Percentiles rank a stretch among this genome's conserved stretches.
These are phyloP conservation scores for Chaetodon auriga DNA, from an alignment of 2,113 vertebrate species.

Conservation along the genomic window DNA sequence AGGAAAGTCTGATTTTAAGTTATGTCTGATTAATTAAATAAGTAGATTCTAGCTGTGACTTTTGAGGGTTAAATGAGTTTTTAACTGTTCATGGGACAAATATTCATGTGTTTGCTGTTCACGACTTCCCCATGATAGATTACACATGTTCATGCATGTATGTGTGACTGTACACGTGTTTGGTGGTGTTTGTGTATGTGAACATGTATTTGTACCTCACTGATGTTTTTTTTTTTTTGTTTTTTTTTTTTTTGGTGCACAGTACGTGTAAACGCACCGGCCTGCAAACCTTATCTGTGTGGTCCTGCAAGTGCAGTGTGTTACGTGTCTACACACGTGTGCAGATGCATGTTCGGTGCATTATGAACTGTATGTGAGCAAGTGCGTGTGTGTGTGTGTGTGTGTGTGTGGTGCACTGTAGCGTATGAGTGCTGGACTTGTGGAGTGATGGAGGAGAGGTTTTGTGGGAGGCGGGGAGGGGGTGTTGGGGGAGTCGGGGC, in stretches of 20 bases:
- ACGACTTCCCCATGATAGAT: slow-evolving; percentile 3
- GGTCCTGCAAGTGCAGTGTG: neutral
- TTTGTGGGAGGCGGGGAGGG: slow-evolving; percentile 35
- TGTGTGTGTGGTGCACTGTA: slow-evolving; percentile 21
- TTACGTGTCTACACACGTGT: slow-evolving; percentile 1
- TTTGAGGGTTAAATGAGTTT: slow-evolving; percentile 14
- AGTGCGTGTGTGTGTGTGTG: slow-evolving; percentile 2
- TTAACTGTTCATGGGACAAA: neutral
- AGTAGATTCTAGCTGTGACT: neutral
- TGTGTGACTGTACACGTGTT: neutral
- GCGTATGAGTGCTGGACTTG: slow-evolving; percentile 62
- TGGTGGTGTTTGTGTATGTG: neutral
- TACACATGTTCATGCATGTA: slow-evolving; percentile 10
- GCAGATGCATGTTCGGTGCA: slow-evolving; percentile 8
- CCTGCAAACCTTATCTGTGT: neutral
- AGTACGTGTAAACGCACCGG: neutral
- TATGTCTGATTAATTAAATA: neutral
- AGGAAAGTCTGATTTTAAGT: neutral
- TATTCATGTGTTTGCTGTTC: neutral
- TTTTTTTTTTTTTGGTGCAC: neutral
- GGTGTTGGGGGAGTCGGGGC: neutral
- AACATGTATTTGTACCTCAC: neutral
- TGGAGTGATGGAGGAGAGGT: slow-evolving; percentile 67
- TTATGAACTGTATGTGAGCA: slow-evolving; percentile 13
- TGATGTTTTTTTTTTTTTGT: neutral